phyloP scores from a whole-genome alignment of 2,888 invertebrate species.

The Sminthurides aquaticus region DNA sequence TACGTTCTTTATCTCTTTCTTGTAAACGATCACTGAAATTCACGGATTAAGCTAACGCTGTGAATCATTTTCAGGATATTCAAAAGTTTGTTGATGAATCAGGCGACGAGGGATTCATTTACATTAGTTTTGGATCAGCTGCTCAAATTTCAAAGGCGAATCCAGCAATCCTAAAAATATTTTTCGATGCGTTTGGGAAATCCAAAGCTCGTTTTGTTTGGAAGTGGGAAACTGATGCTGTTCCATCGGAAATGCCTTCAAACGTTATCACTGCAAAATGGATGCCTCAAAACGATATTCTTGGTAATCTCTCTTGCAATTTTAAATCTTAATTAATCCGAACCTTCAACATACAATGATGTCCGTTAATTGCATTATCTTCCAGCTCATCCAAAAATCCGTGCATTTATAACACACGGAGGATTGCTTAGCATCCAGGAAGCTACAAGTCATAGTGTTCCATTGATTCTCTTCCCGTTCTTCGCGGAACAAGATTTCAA shows the following conservation, averaged over 20 bases:
- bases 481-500: constrained; percentile 54
- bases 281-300: constrained; percentile 29
- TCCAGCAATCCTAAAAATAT: constrained; percentile 18
- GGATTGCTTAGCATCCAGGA: constrained; percentile 60
- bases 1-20: neutral
- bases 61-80: constrained; percentile 12
- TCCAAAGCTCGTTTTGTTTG: constrained; percentile 29
- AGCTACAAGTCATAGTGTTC: constrained; percentile 55
- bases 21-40: neutral
- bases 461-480: constrained; percentile 53
- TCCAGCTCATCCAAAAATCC: constrained; percentile 53
- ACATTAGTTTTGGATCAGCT: constrained; percentile 19
- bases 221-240: constrained; percentile 30
- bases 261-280: constrained; percentile 43
- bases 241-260: constrained; percentile 46
- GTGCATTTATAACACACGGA: constrained; percentile 59
- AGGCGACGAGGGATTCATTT: constrained; percentile 16
- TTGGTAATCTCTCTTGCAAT: constrained; percentile 21
- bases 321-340: neutral
- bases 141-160: constrained; percentile 14
- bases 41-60: neutral
- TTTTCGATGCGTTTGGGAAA: constrained; percentile 24
- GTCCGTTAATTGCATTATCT: no score
- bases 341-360: neutral
- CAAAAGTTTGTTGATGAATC: constrained; percentile 6